Conservation (phyloP, 2,888 invertebrate genomes). For the Tenthredo distinguenda region DNA sequence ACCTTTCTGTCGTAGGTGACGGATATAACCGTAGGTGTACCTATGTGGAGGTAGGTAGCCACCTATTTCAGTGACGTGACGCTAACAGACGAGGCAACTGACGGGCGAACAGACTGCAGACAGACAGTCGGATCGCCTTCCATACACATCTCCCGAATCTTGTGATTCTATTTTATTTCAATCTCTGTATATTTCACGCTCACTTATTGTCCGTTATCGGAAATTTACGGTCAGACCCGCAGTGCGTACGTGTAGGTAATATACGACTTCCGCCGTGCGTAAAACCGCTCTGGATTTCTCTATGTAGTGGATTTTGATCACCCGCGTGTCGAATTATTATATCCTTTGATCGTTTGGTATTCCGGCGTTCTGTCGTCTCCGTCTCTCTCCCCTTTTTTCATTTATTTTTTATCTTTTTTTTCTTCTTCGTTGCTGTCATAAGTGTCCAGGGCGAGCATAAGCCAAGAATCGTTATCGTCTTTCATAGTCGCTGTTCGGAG, state of each 20-base stretch:
- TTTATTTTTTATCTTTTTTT: neutral
- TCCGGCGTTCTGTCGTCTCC: neutral
- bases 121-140: no score
- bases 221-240: no score
- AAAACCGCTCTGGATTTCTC: no score
- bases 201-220: no score
- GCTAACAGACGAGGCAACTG: constrained; percentile 63
- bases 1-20: neutral
- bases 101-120: neutral
- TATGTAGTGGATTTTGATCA: no score
- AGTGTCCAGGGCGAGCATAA: neutral
- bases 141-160: no score
- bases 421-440: neutral
- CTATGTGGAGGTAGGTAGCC: neutral
- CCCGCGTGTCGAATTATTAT: no score
- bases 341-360: neutral
- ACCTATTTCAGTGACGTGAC: constrained; percentile 71
- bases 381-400: neutral
- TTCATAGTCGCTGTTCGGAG: no score
- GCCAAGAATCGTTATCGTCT: neutral
- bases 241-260: no score
- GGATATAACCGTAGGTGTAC: neutral
- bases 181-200: no score
- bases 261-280: no score
- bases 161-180: no score